phyloP scores from a whole-genome alignment of 2,888 invertebrate genomes.

The Eupithecia inturbata region DNA sequence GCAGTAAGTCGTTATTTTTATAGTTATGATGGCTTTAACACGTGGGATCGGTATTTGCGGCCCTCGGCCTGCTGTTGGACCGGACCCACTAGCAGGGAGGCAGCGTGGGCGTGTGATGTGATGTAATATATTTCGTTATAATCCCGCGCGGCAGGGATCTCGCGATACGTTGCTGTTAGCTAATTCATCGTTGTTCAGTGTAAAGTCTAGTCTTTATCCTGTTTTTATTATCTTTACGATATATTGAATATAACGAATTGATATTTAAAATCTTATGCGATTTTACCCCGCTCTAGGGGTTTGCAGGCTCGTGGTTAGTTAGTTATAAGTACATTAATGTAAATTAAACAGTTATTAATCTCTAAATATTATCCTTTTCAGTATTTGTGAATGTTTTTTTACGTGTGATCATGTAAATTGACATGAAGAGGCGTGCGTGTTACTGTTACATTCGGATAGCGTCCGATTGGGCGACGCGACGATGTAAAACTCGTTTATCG shows the following conservation, averaged over 20 bases:
- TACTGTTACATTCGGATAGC: slow-evolving; percentile 84
- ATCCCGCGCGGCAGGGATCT: slow-evolving; percentile 42
- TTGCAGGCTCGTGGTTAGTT: slow-evolving; percentile 80
- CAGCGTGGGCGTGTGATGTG: slow-evolving; percentile 21
- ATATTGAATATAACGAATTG: slow-evolving; percentile 79
- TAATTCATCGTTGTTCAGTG: slow-evolving; percentile 82
- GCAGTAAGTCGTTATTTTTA: slow-evolving; percentile 42
- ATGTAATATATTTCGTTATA: slow-evolving; percentile 42
- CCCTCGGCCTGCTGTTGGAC: background rate
- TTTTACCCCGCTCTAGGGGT: slow-evolving; percentile 68
- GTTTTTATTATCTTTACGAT: slow-evolving; percentile 81
- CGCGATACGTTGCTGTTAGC: slow-evolving; percentile 78
- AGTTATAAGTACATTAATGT: slow-evolving; percentile 82
- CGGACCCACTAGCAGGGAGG: too few species aligned
- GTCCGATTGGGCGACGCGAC: slow-evolving; percentile 65
- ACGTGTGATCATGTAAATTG: slow-evolving; percentile 67
- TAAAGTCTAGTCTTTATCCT: slow-evolving; percentile 85
- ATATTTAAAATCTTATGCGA: slow-evolving; percentile 78
- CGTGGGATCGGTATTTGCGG: background rate
- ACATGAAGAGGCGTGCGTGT: slow-evolving; percentile 61
- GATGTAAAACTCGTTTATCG: slow-evolving; percentile 77
- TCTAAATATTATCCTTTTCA: slow-evolving; percentile 79
- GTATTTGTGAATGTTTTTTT: slow-evolving; percentile 80
- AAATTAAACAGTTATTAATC: slow-evolving; percentile 80
- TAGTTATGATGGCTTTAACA: slow-evolving; percentile 36